Evolutionary conservation across 64 coral and sea anemone genomes (phyloP), one percentile per base, ranked within the genome.

Genomic region (Acropora yongei): DNA sequence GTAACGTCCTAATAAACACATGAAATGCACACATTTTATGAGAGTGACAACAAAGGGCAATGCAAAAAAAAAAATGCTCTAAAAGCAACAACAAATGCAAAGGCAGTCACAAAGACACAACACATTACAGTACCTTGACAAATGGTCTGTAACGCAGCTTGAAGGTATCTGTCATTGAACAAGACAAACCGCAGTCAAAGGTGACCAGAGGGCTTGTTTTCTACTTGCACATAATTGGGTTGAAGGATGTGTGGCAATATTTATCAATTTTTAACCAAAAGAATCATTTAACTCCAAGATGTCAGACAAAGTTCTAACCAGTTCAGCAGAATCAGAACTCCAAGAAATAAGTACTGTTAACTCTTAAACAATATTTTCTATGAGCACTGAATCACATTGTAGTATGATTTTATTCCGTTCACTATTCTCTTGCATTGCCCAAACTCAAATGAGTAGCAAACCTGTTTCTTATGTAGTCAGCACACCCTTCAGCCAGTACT

Each of bases 401-500:
- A 1, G 14, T 30, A 30, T 30, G 30, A 30, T 30, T 30, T 30
- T 30, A 30, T 30, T 30, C 30, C 30, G 30, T 30, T 30, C 30
- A 0, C 30, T 30, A 30, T 30, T 30, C 30, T 30, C 30, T 30
- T 30, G 30, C 30, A 30, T 30, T 30, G 30, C 30, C 30, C 30
- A 30, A 30, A 30, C 30, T 30, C 30, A 30, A 30, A 71, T 39
- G 19, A 65, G 8, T 8, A 13, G 14, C 76, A 2, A 41, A 93
- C 97, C 91, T 96, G 76, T 87, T 96, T 89, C 91, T 84, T 5
- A 99, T 90, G 76, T 93, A 99, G 83, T 99, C 97, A 51, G 97
- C 97, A 96, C 97, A 99, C 18, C 97, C 97, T 75, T 99, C 97
- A n/a, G 97, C 91, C 16, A 99, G 41, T 8, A 99, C 94, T 47